Base-by-base conservation (phyloP, 2,797 vertebrate genomes). In the Melanotaenia boesemani region DNA sequence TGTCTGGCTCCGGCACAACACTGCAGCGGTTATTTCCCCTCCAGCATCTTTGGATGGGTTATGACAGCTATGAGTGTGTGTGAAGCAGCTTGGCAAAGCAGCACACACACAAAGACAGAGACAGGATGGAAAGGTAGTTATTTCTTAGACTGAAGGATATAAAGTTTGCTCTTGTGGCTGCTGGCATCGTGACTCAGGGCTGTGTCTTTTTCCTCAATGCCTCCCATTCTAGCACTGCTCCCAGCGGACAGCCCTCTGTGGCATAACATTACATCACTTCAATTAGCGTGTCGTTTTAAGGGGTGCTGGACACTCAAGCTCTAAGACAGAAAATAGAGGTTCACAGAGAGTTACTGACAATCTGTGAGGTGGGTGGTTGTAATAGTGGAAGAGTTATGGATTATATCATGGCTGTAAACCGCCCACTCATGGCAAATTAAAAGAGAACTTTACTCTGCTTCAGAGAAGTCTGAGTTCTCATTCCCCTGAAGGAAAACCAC, bases 181-280 rank as follows among this genome's bases (percentile, higher is more conserved):
- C 84, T 92, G 91, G 88, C 88, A 85, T 89, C 81, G 44, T 79
- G 84, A 82, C 81, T 87, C 84, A 69, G 76, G 84, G 80, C 85
- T 84, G 86, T 88, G 91, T 91, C 87, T 82, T 83, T 87, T 80
- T 78, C 78, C 74, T 88, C 85, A 86, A 87, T 86, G 86, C 80
- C 82, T 91, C 84, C 84, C 77, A 83, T 89, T 91, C 83, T 91
- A 79, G 79, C 74, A 58, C 55, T 5, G 65, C 81, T 91, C 84
- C 86, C 82, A 81, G 74, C 63, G 74, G 85, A 71, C 86, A 72
- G 81, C 70, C 76, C 77, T 87, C 86, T 71, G 84, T 79, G 83
- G 86, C 86, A 76, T 80, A 84, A 90, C 86, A 90, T 93, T 89
- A 93, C 93, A 86, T 94, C 91, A 92, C 81, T 88, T 89, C 78